Evolutionary conservation across 2,113 vertebrate genomes (phyloP), one percentile per base, ranked within the genome.

Genomic region (Eublepharis macularius): DNA sequence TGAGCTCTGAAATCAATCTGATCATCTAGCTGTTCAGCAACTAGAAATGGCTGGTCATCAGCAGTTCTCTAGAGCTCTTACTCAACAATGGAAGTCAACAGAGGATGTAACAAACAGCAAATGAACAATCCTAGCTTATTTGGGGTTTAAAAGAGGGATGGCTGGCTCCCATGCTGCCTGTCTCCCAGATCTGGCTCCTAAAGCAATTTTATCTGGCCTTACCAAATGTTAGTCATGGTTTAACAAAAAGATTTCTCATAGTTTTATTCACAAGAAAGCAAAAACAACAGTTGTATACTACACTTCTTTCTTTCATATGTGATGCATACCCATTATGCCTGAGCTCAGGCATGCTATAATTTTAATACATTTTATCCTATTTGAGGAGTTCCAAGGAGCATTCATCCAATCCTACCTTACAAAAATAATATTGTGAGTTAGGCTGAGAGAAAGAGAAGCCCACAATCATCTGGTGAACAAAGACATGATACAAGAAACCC

Each of bases 1-100:
- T 14, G 47, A 88, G 34, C 6, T 74, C 43, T 87, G 78, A 51
- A 87, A 89, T 76, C 81, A 73, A 88, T 16, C 77, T 87, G 49
- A 82, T 39, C 17, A 82, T 65, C 86, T 76, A 76, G 6, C 6
- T 36, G 60, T 80, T 49, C 9, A 66, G 80, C n/a, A 57, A 88
- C 29, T 19, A 69, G 74, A 70, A 78, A 72, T 26, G 4, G 6
- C 80, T 84, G 79, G 49, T 82, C 82, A 60, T 2, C 16, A 39
- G 2, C 26, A 34, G 21, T 73, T 24, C 74, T 47, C 12, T 63
- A 6, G 41, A 81, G 5, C 16, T 5, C 11, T 57, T 26, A 0
- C 65, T 82, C 66, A 34, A 6, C 32, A 70, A 34, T 70, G 2
- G 1, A 51, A 32, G 14, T 34, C 41, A 45, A 74, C 26, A 29